Evolutionary conservation across 1,140 invertebrate genomes (phyloP), one percentile per base, ranked within the genome.

Genomic region (Arion vulgaris): DNA sequence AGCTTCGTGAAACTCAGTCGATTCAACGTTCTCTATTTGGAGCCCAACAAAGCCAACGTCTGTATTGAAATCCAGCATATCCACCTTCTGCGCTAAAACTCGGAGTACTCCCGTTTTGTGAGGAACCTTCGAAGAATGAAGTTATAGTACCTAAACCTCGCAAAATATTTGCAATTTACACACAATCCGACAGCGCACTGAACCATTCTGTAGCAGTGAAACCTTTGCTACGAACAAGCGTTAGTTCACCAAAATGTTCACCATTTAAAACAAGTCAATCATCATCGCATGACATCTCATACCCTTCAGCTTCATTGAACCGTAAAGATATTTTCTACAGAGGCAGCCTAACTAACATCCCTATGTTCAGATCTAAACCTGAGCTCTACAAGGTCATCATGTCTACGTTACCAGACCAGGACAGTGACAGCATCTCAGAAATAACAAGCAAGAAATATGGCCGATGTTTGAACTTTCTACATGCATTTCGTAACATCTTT

Each of bases 271-370:
- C 2, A 9, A 72, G 69, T 39, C 23, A 72, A 39, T 72, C 69
- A 9, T 36, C 69, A n/a, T n/a, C n/a, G n/a, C n/a, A n/a, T n/a
- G n/a, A 49, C 19, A 19, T 49, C 36, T 39, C 77, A 78, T 11
- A 38, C 36, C 32, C 76, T 36, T 11, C 38, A 1, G 72, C 77
- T 51, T 68, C 76, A 34, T 94, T 96, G n/a, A 95, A 97, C 94
- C 93, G 96, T 38, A 96, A 95, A 68, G 97, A 98, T 91, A 95
- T 97, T 0, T 95, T 98, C 86, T 97, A 97, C 90, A 95, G 95
- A 87, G 96, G 96, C 80, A 96, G 95, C 87, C 92, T 97, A 78
- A 93, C 94, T 39, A 96, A 95, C 89, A 91, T 95, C 34, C 93
- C 93, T 39, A 91, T 91, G 88, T 94, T 93, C 87, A 88, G 88